Evolutionary conservation across 2,888 invertebrate genomes (phyloP).

Genomic region (Ectropis crepuscularia): DNA sequence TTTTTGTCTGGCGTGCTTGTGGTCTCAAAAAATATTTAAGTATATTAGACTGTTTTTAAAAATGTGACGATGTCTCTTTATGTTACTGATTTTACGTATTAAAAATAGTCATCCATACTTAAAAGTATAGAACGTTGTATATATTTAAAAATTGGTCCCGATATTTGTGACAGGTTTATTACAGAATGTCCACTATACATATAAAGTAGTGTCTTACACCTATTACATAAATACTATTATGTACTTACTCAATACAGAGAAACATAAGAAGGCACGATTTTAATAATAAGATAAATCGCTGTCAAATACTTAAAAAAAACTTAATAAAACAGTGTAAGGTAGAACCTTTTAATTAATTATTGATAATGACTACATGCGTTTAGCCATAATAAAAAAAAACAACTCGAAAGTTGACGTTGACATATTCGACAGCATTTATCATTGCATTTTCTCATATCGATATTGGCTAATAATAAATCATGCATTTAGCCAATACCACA

Average conservation of each 20-base stretch:
- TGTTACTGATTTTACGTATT: background rate
- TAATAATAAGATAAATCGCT: constrained; percentile 28
- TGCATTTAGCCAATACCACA: no score
- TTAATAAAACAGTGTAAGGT: no score
- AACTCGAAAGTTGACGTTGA: no score
- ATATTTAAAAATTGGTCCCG: constrained; percentile 35
- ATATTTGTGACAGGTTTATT: constrained; percentile 43
- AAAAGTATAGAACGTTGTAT: constrained; percentile 22
- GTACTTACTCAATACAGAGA: constrained; percentile 23
- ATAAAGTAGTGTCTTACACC: constrained; percentile 37
- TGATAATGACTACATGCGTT: no score
- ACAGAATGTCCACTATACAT: constrained; percentile 34
- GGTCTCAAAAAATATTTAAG: no score
- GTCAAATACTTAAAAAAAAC: background rate
- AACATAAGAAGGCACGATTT: constrained; percentile 51
- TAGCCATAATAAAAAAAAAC: no score
- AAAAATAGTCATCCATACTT: constrained; percentile 1
- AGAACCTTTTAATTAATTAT: no score
- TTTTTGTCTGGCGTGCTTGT: no score
- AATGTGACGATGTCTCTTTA: background rate
- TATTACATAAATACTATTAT: constrained; percentile 41
- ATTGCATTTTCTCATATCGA: no score
- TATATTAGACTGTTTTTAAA: background rate
- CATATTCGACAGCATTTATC: no score
- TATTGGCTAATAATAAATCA: no score